Evolutionary conservation across 2,797 vertebrate species (phyloP).

Genomic region (Synaphobranchus kaupii): DNA sequence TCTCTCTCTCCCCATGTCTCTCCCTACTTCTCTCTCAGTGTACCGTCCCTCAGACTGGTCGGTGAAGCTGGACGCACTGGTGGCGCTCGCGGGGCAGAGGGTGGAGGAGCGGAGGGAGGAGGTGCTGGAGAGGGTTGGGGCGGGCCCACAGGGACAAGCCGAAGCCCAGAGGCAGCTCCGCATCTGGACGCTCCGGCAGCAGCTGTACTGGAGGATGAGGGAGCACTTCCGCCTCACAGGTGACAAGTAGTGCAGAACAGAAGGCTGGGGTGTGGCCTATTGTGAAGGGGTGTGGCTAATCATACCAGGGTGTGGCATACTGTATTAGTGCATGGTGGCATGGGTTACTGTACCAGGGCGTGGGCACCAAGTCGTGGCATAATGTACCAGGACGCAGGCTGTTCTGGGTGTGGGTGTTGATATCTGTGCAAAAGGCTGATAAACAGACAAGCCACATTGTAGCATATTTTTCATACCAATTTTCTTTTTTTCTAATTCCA

Average conservation of each 20-base stretch:
- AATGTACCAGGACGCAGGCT: not conserved
- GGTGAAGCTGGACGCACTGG: conserved; percentile 69
- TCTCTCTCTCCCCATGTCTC: not conserved
- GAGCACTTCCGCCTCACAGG: conserved; percentile 71
- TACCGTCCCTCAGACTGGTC: conserved; percentile 63
- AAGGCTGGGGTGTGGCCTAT: not conserved
- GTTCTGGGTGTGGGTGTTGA: not conserved
- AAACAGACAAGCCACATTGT: not conserved
- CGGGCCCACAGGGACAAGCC: conserved; percentile 60
- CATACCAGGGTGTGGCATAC: no score
- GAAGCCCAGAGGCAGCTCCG: conserved; percentile 64
- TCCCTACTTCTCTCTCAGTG: conserved; percentile 54
- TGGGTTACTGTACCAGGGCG: not conserved
- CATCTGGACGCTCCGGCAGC: conserved; percentile 70
- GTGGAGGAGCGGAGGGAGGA: conserved; percentile 65
- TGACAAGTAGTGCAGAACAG: conserved; percentile 36
- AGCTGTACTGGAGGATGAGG: conserved; percentile 75
- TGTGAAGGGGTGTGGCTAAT: not conserved
- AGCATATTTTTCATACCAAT: not conserved
- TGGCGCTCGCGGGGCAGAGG: conserved; percentile 60
- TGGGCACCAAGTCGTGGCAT: no score
- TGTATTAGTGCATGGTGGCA: conserved; percentile 1
- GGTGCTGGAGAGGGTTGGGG: conserved; percentile 50
- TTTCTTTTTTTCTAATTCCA: not conserved
- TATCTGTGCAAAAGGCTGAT: not conserved